These are phyloP conservation scores for Egretta garzetta DNA, from an alignment of 2,113 vertebrate species.

Conservation along the genomic window DNA sequence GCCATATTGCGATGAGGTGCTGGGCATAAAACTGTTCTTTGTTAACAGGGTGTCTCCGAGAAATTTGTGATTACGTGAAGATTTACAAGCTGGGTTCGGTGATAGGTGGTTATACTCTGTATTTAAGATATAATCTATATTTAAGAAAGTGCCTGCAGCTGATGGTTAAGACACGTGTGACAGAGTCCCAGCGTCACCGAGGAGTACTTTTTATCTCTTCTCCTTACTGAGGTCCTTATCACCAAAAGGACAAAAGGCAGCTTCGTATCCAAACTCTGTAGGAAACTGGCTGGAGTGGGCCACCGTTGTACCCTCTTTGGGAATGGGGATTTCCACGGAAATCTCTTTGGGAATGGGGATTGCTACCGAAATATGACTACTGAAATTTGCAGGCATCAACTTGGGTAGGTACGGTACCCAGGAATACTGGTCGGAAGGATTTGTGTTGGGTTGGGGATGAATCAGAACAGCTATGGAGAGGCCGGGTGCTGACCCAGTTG, in stretches of 20 bases:
- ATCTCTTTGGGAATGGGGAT: neutral
- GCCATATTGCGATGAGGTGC: neutral
- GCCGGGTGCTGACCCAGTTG: neutral
- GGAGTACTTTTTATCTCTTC: neutral
- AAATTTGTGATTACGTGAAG: neutral
- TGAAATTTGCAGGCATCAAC: neutral
- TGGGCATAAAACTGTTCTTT: neutral
- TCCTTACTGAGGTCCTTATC: neutral
- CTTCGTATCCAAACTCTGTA: neutral
- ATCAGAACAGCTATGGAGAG: rapidly evolving
- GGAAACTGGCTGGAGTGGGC: neutral
- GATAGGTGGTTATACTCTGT: neutral
- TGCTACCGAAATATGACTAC: neutral
- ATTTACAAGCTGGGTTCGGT: neutral
- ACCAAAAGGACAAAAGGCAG: neutral
- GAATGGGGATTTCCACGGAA: neutral
- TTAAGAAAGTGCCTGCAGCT: neutral
- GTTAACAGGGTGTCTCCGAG: neutral
- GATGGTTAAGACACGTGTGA: neutral
- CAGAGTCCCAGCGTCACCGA: neutral
- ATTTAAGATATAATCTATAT: too few relatives aligned
- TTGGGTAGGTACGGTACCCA: too few relatives aligned
- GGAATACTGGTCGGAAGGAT: neutral
- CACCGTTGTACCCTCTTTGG: neutral
- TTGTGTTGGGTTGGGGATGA: neutral